A percentile compares a stretch with the other conserved stretches of the same genome.
phyloP scores from a whole-genome alignment of 2,888 invertebrate species.

The Cacoxenus indagator region DNA sequence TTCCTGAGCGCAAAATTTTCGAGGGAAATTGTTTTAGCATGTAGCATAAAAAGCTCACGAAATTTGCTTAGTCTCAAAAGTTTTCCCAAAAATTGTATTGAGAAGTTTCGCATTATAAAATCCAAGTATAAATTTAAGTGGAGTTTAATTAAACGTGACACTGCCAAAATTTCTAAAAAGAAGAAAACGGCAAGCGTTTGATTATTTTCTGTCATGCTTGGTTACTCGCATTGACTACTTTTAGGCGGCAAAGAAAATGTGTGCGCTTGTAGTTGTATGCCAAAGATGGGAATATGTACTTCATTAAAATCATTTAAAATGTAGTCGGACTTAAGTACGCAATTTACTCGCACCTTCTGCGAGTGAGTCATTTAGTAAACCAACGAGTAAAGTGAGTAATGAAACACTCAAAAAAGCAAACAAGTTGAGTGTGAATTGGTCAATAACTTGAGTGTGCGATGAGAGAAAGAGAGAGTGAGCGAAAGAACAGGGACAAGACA shows the following conservation, averaged over 20 bases:
- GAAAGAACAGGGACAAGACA: not conserved
- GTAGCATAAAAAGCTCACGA: not conserved
- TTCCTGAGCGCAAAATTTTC: not conserved
- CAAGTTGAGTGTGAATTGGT: not conserved
- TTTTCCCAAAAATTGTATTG: not conserved
- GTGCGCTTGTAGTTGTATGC: not conserved
- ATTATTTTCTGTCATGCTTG: not conserved
- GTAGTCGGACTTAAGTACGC: not conserved
- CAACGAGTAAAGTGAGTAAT: not conserved
- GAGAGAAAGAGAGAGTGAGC: not conserved
- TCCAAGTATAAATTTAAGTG: not conserved
- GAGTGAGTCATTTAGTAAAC: not conserved
- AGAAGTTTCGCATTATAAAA: not conserved
- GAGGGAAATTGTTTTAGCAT: not conserved
- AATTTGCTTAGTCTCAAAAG: not conserved
- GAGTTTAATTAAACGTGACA: conserved; percentile 17
- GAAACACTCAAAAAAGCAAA: not conserved
- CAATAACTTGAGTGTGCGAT: not conserved
- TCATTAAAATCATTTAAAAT: not conserved
- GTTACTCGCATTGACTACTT: not conserved
- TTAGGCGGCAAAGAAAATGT: not conserved
- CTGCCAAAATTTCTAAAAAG: not conserved
- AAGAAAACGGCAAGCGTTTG: not conserved
- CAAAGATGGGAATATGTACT: not conserved
- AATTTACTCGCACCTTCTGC: not conserved